These are phyloP conservation scores for Lota lota DNA, from an alignment of 2,113 vertebrate species.

Conservation along the genomic window DNA sequence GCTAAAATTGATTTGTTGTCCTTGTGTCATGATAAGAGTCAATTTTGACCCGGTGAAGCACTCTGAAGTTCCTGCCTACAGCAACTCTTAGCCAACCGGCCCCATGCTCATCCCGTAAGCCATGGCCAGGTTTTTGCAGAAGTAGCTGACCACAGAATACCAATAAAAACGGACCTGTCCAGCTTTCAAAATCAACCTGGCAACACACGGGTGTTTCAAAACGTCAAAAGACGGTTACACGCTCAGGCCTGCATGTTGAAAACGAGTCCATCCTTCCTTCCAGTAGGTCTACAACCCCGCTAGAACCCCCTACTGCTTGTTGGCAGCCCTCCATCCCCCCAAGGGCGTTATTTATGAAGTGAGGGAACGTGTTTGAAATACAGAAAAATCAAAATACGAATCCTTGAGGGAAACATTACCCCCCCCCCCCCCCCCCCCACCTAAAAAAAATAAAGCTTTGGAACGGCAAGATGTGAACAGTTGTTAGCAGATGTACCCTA, in stretches of 20 bases:
- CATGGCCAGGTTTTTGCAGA: conserved; percentile 46
- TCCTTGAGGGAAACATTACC: not conserved
- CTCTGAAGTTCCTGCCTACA: conserved; percentile 44
- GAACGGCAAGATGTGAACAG: not conserved
- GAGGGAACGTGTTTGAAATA: not conserved
- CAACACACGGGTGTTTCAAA: conserved; percentile 42
- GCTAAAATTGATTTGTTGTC: not conserved
- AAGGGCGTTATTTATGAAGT: not conserved
- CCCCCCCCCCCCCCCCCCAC: not conserved
- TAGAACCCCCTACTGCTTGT: not conserved
- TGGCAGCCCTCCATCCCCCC: not conserved
- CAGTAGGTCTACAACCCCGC: no score
- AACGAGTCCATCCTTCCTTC: not conserved
- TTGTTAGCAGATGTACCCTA: not conserved
- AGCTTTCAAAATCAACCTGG: conserved; percentile 51
- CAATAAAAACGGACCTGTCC: conserved; percentile 41
- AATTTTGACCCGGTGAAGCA: conserved; percentile 17
- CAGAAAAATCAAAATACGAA: not conserved
- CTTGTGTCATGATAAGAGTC: not conserved
- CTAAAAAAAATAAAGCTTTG: not conserved
- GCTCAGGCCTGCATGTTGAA: not conserved
- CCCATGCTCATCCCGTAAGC: conserved; percentile 40
- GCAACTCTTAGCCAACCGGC: conserved; percentile 26
- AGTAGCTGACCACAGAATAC: conserved; percentile 54
- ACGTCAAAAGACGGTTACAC: not conserved